Evolutionary conservation across 2,888 invertebrate genomes (phyloP).

Genomic region (Pandemis corylana): DNA sequence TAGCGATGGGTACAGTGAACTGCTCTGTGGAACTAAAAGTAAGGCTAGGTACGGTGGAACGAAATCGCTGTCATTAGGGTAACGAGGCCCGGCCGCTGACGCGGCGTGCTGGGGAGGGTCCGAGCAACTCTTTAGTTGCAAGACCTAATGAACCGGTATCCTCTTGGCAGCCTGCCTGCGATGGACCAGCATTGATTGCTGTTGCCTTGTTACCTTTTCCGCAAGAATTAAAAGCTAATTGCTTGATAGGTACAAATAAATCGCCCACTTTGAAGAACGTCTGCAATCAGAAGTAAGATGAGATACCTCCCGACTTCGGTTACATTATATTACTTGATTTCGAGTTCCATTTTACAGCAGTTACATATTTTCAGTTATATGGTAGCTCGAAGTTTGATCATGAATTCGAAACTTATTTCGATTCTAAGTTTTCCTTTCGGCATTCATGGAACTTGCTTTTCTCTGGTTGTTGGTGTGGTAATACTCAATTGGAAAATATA

Average conservation of each 20-base stretch:
- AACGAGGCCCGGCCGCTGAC: conserved; percentile 78
- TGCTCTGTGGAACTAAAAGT: conserved; percentile 75
- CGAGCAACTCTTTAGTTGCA: conserved; percentile 71
- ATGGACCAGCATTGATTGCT: conserved; percentile 59
- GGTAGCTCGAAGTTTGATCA: conserved; percentile 24
- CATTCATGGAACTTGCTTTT: conserved; percentile 10
- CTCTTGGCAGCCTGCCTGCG: conserved; percentile 65
- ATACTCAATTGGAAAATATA: conserved; percentile 22
- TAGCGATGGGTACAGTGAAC: conserved; percentile 76
- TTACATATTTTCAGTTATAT: conserved; percentile 16
- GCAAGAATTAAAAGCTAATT: conserved; percentile 54
- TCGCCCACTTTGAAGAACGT: conserved; percentile 5
- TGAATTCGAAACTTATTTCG: conserved; percentile 38
- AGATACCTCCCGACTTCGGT: conserved; percentile 14
- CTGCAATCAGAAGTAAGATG: conserved; percentile 18
- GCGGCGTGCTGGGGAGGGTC: conserved; percentile 63
- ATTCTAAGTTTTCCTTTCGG: conserved; percentile 33
- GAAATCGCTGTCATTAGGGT: conserved; percentile 82
- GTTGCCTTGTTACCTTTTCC: conserved; percentile 56
- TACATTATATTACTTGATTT: conserved; percentile 3
- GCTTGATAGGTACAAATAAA: conserved; percentile 37
- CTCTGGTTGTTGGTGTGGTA: neutral
- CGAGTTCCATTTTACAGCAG: conserved; percentile 11
- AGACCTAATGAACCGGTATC: conserved; percentile 77
- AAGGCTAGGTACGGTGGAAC: conserved; percentile 67